A percentile compares a stretch with the other conserved stretches of the same genome.
Conservation (phyloP, 2,797 vertebrate species). For the Hemibagrus guttatus region DNA sequence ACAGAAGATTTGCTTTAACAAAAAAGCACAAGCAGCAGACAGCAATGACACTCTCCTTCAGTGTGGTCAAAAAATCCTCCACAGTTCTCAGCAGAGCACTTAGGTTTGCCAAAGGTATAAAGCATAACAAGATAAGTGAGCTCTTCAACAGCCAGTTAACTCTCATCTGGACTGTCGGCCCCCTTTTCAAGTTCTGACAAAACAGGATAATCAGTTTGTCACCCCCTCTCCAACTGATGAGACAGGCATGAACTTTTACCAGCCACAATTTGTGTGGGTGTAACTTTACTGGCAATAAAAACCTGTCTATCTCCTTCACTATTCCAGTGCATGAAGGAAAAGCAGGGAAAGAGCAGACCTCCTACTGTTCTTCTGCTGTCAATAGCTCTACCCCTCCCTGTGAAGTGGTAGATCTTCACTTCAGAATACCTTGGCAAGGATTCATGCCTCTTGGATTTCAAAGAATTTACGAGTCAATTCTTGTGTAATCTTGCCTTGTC, state of each 20-base stretch:
- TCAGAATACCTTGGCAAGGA: conserved; percentile 38
- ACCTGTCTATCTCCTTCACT: conserved; percentile 36
- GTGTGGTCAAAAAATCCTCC: conserved; percentile 33
- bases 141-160: conserved; percentile 49
- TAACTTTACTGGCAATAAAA: conserved; percentile 25
- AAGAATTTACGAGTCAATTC: conserved; percentile 49
- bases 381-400: conserved; percentile 21
- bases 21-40: neutral
- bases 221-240: conserved; percentile 37
- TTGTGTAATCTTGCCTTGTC: conserved; percentile 48
- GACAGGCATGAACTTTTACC: conserved; percentile 42
- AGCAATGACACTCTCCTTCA: conserved; percentile 10
- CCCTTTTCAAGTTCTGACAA: conserved; percentile 52
- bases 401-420: conserved; percentile 22
- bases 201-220: conserved; percentile 46
- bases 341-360: conserved; percentile 14
- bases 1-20: conserved; percentile 1
- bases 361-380: conserved; percentile 30
- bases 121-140: conserved; percentile 53
- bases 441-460: conserved; percentile 45
- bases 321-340: conserved; percentile 3
- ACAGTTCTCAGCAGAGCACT: conserved; percentile 42
- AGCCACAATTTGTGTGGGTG: conserved; percentile 37
- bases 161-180: conserved; percentile 41
- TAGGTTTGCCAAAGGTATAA: conserved; percentile 45